Base-by-base conservation (phyloP, 2,888 invertebrate species). In the Pseudeuparius sepicola region DNA sequence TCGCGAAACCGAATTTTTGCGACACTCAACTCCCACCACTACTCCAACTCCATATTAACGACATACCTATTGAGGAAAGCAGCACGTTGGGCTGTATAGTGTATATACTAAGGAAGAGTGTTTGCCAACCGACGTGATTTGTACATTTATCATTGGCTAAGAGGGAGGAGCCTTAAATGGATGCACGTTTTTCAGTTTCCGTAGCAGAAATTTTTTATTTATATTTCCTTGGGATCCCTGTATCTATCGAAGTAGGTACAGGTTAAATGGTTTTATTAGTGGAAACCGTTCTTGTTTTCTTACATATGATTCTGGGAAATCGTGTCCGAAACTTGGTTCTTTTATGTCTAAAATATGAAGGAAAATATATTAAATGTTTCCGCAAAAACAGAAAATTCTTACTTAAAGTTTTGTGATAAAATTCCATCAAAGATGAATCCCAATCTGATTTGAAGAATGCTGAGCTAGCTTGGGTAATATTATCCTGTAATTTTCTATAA, bases 161-260 rank as follows among this genome's bases (percentile, higher is more conserved):
- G 74, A 66, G 24, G 73, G 68, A 1, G 82, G 75, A 1, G 66
- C 67, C 42, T 77, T 70, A 55, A 93, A 92, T 0, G 94, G 93
- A 65, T 90, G 78, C 11, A 79, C 75, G 35, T 73, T 70, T 47
- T 80, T 78, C 36, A 98, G 61, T 59, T 92, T 85, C 20, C 20
- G 6, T 75, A 84, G 55, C 36, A 96, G 64, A 56, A 83, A 84
- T 57, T 94, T 89, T 57, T 90, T 87, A 41, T 83, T 82, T 2
- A 97, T n/a, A n/a, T 76, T 52, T 93, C 77, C 59, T 92, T 90
- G 1, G 80, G 79, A 61, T 96, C 90, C 45, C 92, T 73, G 59
- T 96, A 93, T 54, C 78, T 81, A 57, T 98, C 96, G n/a, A n/a
- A n/a, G n/a, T 75, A 97, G 70, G 62, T 96, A 97, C 51, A 82